phyloP scores from a whole-genome alignment of 2,113 vertebrate genomes.

The Colaptes auratus region DNA sequence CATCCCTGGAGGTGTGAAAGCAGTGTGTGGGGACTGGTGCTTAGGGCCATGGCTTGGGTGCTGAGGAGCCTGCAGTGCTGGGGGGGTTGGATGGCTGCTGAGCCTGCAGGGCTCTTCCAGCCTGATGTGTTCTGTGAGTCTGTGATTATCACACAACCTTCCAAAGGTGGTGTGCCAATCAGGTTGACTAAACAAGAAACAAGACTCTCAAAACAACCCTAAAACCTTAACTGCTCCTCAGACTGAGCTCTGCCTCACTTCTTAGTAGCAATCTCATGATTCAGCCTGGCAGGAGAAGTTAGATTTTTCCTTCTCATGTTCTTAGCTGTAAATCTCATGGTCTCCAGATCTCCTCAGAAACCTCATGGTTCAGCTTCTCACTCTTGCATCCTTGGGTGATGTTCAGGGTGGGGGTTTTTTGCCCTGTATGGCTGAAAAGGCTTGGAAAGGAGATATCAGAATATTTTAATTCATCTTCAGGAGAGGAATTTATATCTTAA shows the following conservation, averaged over 20 bases:
- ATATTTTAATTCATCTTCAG: not conserved
- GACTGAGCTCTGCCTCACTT: not conserved
- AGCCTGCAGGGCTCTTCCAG: too few species aligned
- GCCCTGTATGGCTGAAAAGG: not conserved
- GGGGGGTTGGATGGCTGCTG: too few species aligned
- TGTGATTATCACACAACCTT: not conserved
- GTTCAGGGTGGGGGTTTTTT: not conserved
- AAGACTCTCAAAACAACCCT: not conserved
- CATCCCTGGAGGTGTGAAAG: too few species aligned
- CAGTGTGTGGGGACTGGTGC: too few species aligned
- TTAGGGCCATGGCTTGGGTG: too few species aligned
- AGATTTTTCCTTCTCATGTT: too few species aligned
- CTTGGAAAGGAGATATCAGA: not conserved
- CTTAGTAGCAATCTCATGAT: not conserved
- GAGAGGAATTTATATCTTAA: not conserved
- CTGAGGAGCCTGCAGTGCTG: too few species aligned
- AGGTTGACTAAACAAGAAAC: not conserved
- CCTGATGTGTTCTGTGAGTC: too few species aligned
- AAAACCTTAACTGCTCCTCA: not conserved
- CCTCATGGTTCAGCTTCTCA: not conserved
- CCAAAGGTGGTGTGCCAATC: not conserved
- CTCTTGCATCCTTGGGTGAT: not conserved
- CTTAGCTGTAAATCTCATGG: too few species aligned
- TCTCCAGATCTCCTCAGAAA: too few species aligned
- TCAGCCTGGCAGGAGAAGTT: too few species aligned